phyloP scores from a whole-genome alignment of 2,888 invertebrate genomes.

The Bedellia somnulentella region DNA sequence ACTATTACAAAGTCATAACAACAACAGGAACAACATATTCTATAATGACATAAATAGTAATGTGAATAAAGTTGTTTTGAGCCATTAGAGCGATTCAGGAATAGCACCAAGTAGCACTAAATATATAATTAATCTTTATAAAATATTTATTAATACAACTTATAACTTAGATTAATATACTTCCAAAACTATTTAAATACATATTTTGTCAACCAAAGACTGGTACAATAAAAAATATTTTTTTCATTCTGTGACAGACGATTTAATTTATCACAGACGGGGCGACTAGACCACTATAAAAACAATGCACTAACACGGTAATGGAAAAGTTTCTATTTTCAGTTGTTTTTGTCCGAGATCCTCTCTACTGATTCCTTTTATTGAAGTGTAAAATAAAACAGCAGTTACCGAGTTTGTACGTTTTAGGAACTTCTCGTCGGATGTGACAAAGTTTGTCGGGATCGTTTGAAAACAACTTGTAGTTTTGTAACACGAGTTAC shows the following conservation, averaged over 20 bases:
- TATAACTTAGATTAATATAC: no score
- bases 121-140: no score
- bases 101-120: no score
- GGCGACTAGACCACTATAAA: constrained; percentile 36
- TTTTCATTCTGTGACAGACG: constrained; percentile 25
- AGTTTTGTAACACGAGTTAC: not conserved
- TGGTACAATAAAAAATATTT: no score
- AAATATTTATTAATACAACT: no score
- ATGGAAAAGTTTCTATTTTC: constrained; percentile 27
- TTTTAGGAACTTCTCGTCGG: constrained; percentile 18
- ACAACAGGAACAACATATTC: no score
- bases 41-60: no score
- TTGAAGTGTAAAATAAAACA: constrained; percentile 9
- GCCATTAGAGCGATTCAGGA: no score
- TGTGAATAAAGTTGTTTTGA: no score
- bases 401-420: constrained; percentile 18
- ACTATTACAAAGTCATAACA: no score
- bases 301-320: constrained; percentile 15
- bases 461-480: constrained; percentile 15
- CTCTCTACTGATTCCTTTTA: constrained; percentile 15
- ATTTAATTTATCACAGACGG: constrained; percentile 54
- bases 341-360: constrained; percentile 15
- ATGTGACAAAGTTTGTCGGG: constrained; percentile 10
- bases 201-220: no score
- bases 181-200: no score